Base-by-base conservation (phyloP, 1,140 invertebrate genomes). In the Sinonovacula constricta region DNA sequence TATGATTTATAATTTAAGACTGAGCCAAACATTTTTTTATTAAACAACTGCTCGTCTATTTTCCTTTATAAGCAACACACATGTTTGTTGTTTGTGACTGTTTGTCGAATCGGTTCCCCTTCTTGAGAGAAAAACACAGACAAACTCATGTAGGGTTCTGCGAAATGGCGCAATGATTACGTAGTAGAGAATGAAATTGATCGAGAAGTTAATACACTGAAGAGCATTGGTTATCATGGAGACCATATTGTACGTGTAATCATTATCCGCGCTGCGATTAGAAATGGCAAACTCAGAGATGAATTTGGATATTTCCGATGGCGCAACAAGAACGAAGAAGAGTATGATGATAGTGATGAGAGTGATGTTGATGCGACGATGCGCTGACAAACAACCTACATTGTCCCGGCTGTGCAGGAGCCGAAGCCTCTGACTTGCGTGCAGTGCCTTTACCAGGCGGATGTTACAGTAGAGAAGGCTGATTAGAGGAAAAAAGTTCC, bases 341-440 rank as follows among this genome's bases (percentile, higher is more conserved):
- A 87, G 79, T 10, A 88, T 81, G 24, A 88, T 86, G n/a, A 88
- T 88, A 12, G 85, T 81, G 31, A 88, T 76, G 2, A 88, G 75
- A 10, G 87, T 88, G 18, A 88, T 82, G 30, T 86, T 88, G 0
- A 88, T 86, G 18, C 86, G 31, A 28, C 81, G 54, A 56, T 86
- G 83, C 36, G 84, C 81, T 14, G 82, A 81, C 3, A 83, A 33
- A 68, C 79, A 80, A 15, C 66, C 75, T 3, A 65, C 71, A 14
- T 85, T 76, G 22, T 85, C 80, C 3, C 81, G 62, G 65, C 83
- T 83, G 76, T 84, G 82, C 1, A 80, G 76, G 2, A 85, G 65
- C 5, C 78, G 80, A 0, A 87, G 77, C 30, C 76, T 78, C 60
- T 81, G 79, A 28, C 81, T 83, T 28, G 81, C 54, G 22, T 81